Conservation (phyloP, 1,140 invertebrate species). For the Bombyx mandarina region DNA sequence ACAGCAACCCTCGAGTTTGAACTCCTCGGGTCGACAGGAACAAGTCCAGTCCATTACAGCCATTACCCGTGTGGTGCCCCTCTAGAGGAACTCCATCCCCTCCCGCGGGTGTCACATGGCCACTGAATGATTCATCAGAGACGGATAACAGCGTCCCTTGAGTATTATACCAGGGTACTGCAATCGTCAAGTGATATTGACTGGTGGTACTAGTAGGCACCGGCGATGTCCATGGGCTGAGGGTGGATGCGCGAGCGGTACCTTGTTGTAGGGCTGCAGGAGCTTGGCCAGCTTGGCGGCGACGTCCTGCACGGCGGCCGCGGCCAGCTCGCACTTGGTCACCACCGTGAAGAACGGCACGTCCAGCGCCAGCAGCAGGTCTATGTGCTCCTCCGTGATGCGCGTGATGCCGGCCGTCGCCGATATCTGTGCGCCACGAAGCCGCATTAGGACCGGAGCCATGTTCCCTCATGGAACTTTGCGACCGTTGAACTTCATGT, state of each 20-base stretch:
- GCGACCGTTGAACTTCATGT: not conserved
- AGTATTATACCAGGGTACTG: too few species aligned
- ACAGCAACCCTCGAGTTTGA: too few species aligned
- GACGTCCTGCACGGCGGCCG: conserved; percentile 66
- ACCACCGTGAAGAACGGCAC: conserved; percentile 92
- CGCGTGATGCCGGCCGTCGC: conserved; percentile 76
- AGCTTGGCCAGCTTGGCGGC: conserved; percentile 76
- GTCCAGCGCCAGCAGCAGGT: conserved; percentile 85
- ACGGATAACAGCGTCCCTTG: too few species aligned
- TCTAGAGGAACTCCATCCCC: too few species aligned
- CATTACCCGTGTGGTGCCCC: too few species aligned
- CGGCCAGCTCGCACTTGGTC: conserved; percentile 90
- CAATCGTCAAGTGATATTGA: too few species aligned
- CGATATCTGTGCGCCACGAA: conserved; percentile 55
- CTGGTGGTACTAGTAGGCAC: not conserved
- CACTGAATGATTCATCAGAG: too few species aligned
- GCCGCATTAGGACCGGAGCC: too few species aligned
- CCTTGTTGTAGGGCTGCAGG: conserved; percentile 76
- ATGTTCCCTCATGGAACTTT: too few species aligned
- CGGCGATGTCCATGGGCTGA: not conserved
- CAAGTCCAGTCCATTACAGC: too few species aligned
- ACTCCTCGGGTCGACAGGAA: too few species aligned
- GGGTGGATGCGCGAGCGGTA: conserved; percentile 24
- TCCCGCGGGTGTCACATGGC: too few species aligned
- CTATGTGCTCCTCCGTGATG: conserved; percentile 87